These are phyloP conservation scores for Leptinotarsa lineolata DNA, from an alignment of 1,140 invertebrate genomes.

Conservation along the genomic window DNA sequence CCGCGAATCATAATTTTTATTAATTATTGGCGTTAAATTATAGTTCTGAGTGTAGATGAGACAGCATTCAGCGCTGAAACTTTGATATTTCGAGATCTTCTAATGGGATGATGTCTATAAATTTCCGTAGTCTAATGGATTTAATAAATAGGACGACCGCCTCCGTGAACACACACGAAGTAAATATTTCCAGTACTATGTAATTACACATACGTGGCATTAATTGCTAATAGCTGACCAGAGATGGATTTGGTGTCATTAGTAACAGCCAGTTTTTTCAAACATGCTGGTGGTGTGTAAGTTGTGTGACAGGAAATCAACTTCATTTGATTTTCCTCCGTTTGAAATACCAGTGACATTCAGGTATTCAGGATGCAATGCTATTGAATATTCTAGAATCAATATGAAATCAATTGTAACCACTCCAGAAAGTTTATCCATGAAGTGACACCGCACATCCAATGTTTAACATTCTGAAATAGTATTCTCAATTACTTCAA, in stretches of 20 bases:
- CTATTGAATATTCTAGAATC: no score
- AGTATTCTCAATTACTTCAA: no score
- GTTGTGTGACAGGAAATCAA: no score
- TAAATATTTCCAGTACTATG: slow-evolving; percentile 18
- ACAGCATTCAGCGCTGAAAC: slow-evolving; percentile 16
- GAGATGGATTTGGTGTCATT: slow-evolving; percentile 1
- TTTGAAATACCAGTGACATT: no score
- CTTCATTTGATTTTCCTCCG: no score
- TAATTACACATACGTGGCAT: slow-evolving; percentile 18
- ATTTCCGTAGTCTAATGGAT: slow-evolving; percentile 15
- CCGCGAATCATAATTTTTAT: slow-evolving; percentile 18
- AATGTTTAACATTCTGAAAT: no score
- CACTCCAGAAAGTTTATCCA: no score
- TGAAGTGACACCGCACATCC: no score
- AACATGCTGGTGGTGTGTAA: no score
- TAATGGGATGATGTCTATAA: slow-evolving; percentile 12
- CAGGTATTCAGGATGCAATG: no score
- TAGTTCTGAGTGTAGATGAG: slow-evolving; percentile 15
- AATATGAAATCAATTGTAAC: no score
- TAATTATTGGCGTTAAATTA: slow-evolving; percentile 20
- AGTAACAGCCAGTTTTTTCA: neutral
- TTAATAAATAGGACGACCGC: slow-evolving; percentile 16
- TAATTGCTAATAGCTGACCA: slow-evolving; percentile 12
- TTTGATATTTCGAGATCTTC: slow-evolving; percentile 15
- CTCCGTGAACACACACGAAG: slow-evolving; percentile 17